Evolutionary conservation across 2,113 vertebrate species (phyloP).

Genomic region (Nicator chloris): DNA sequence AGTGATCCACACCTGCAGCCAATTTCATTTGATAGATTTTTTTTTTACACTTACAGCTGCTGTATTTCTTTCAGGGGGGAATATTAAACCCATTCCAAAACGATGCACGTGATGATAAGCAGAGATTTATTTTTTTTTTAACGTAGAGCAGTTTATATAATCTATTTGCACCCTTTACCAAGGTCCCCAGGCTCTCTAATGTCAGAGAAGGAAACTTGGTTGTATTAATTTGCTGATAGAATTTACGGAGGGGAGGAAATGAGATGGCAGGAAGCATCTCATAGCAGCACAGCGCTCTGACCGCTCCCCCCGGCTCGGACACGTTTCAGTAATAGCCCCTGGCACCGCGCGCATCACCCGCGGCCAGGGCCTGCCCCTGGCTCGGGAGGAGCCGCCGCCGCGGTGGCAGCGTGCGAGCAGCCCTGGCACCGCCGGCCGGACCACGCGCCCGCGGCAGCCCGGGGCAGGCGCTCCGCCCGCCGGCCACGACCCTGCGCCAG

Average conservation of each 20-base stretch:
- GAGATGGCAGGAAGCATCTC: not conserved
- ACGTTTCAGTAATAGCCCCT: not conserved
- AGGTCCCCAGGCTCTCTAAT: not conserved
- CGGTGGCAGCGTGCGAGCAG: not conserved
- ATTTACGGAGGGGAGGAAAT: not conserved
- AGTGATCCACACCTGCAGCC: not conserved
- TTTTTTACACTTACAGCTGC: not conserved
- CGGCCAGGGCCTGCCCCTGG: not conserved
- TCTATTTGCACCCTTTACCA: not conserved
- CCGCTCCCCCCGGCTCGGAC: too few species aligned
- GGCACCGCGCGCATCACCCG: accelerated
- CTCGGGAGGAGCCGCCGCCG: not conserved
- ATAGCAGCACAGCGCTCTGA: accelerated
- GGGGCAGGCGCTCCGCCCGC: too few species aligned
- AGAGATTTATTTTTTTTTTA: not conserved
- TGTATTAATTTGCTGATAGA: not conserved
- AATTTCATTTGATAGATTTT: not conserved
- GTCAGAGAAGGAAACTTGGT: not conserved
- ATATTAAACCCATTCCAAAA: not conserved
- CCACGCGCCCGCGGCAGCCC: too few species aligned
- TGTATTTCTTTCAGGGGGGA: not conserved
- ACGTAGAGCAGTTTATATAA: not conserved
- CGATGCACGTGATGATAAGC: not conserved
- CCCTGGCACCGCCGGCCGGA: too few species aligned
- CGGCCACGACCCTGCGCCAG: not conserved